These are phyloP conservation scores for Sylvilagus bachmani DNA, from an alignment of 2,113 vertebrate species.

Conservation along the genomic window DNA sequence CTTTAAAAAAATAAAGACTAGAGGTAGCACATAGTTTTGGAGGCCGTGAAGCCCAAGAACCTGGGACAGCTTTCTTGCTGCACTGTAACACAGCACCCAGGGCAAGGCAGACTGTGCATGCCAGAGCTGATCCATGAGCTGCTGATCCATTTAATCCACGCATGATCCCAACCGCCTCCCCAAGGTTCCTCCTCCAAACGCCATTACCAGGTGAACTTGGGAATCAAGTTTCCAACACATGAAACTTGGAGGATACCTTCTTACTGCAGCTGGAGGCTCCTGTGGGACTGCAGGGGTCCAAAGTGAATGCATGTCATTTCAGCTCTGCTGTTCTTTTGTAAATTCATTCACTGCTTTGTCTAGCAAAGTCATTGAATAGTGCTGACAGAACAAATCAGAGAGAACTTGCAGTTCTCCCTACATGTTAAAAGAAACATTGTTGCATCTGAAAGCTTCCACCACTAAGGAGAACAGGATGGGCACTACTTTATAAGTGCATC, in stretches of 20 bases:
- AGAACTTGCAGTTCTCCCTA: conserved; percentile 27
- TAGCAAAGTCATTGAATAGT: neutral
- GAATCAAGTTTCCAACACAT: neutral
- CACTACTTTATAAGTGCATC: neutral
- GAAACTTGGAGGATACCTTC: neutral
- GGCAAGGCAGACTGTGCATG: neutral
- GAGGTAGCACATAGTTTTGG: neutral
- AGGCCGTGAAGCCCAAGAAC: neutral
- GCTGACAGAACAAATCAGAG: neutral
- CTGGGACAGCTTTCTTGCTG: neutral
- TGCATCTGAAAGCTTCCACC: neutral
- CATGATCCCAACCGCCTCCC: neutral
- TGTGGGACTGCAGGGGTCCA: neutral
- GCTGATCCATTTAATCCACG: neutral
- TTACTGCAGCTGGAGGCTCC: neutral
- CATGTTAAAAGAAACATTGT: neutral
- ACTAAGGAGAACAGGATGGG: neutral
- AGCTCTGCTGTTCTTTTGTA: neutral
- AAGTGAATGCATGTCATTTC: neutral
- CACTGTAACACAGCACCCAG: neutral
- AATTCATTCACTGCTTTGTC: neutral
- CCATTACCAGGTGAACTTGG: no score
- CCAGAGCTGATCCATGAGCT: neutral
- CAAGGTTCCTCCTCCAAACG: neutral
- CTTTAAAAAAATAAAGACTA: neutral